These are phyloP conservation scores for Petrocephalus sullivani DNA, from an alignment of 2,797 vertebrate genomes.

Conservation along the genomic window DNA sequence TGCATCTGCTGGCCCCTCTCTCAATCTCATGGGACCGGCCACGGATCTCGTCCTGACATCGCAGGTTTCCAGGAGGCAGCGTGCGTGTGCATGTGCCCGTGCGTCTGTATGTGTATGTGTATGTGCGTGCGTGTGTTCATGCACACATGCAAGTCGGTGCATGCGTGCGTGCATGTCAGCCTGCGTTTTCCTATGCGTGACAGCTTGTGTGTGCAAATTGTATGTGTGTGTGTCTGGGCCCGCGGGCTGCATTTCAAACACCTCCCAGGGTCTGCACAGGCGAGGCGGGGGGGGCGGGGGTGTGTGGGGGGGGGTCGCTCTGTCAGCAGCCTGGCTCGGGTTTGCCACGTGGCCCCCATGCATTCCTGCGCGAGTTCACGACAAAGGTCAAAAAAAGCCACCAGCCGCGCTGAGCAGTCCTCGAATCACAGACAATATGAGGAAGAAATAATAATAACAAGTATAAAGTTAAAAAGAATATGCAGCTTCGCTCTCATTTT, in stretches of 20 bases:
- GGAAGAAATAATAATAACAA: not conserved
- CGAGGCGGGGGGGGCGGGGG: not conserved
- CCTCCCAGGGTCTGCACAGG: slow-evolving; percentile 1
- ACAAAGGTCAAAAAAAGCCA: slow-evolving; percentile 1
- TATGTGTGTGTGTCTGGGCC: slow-evolving; percentile 15
- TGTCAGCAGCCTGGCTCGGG: not conserved
- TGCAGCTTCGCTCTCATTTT: not conserved
- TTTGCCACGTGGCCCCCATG: not conserved
- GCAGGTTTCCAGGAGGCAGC: slow-evolving; percentile 18
- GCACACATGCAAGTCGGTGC: not conserved
- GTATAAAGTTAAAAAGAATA: not conserved
- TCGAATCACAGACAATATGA: not conserved
- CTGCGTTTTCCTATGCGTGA: not conserved
- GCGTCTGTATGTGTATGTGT: not conserved
- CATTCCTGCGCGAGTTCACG: slow-evolving; percentile 6
- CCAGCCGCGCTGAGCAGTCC: not conserved
- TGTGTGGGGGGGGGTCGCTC: not conserved
- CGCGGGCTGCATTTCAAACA: slow-evolving; percentile 18
- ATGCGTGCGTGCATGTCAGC: not conserved
- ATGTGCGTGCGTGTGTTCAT: not conserved
- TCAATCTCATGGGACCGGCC: slow-evolving; percentile 2
- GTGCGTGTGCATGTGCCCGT: not conserved
- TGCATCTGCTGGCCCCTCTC: not conserved
- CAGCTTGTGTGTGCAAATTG: not conserved
- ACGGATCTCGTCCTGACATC: not conserved